Conservation (phyloP, 2,888 invertebrate genomes). For the Anticlea derivata region DNA sequence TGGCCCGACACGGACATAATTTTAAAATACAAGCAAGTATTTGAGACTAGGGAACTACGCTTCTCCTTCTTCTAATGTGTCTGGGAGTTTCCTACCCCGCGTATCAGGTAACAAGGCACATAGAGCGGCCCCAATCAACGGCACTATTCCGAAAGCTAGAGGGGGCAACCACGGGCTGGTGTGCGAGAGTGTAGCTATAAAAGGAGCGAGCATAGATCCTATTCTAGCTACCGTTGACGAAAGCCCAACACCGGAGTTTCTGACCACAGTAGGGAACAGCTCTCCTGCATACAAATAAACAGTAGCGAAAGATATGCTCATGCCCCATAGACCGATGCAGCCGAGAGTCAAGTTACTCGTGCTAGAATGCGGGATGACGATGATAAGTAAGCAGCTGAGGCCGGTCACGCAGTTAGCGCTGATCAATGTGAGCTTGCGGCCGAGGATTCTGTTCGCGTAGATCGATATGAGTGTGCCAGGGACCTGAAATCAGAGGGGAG, state of each 20-base stretch:
- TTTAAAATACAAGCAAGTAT: constrained; percentile 27
- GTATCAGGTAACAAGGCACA: constrained; percentile 91
- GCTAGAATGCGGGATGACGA: constrained; percentile 75
- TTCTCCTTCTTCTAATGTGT: constrained; percentile 92
- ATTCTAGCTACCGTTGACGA: constrained; percentile 93
- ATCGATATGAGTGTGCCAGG: constrained; percentile 86
- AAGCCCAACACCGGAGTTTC: constrained; percentile 93
- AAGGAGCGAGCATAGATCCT: constrained; percentile 94
- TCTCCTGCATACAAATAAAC: constrained; percentile 95
- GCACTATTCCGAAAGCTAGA: constrained; percentile 87
- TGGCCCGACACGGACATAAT: not conserved
- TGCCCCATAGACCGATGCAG: constrained; percentile 90
- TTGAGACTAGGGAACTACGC: constrained; percentile 46
- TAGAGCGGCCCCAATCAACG: constrained; percentile 87
- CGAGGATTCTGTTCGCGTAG: constrained; percentile 86
- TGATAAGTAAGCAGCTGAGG: constrained; percentile 85
- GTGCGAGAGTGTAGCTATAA: constrained; percentile 87
- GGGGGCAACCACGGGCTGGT: constrained; percentile 87
- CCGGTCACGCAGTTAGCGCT: constrained; percentile 86
- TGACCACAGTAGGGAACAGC: constrained; percentile 93
- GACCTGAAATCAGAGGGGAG: constrained; percentile 61
- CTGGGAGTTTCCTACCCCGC: constrained; percentile 88
- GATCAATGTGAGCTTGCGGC: constrained; percentile 87
- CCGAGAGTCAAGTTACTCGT: constrained; percentile 85
- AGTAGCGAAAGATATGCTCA: constrained; percentile 92